A percentile compares a stretch with the other conserved stretches of the same genome.
These are phyloP conservation scores for Apotomis turbidana DNA, from an alignment of 2,888 invertebrate genomes.

Conservation along the genomic window DNA sequence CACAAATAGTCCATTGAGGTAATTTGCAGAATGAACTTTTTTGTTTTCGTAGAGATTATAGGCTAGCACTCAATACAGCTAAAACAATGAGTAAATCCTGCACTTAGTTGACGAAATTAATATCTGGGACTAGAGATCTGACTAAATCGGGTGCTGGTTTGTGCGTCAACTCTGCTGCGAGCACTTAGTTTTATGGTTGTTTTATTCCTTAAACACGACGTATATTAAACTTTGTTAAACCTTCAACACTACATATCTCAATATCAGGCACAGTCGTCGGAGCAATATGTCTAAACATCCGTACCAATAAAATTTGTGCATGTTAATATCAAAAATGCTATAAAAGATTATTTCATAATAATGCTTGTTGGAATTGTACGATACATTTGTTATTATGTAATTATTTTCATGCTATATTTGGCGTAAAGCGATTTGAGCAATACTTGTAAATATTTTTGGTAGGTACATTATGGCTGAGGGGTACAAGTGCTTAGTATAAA, in stretches of 20 bases:
- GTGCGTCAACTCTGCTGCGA: constrained; percentile 53
- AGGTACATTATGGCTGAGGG: constrained; percentile 37
- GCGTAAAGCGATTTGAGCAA: constrained; percentile 36
- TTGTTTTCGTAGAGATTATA: constrained; percentile 48
- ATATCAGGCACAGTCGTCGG: constrained; percentile 45
- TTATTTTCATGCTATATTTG: constrained; percentile 22
- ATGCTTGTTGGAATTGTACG: constrained; percentile 11
- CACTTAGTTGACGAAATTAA: constrained; percentile 64
- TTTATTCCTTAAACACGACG: constrained; percentile 45
- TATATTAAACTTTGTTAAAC: constrained; percentile 47
- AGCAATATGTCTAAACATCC: constrained; percentile 48
- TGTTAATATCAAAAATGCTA: constrained; percentile 22
- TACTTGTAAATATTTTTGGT: constrained; percentile 37
- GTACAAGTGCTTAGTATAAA: constrained; percentile 37
- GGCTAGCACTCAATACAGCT: constrained; percentile 57
- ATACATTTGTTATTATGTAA: constrained; percentile 3
- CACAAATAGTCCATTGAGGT: constrained; percentile 82
- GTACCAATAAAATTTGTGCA: constrained; percentile 30
- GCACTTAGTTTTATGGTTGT: constrained; percentile 23
- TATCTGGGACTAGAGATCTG: constrained; percentile 79
- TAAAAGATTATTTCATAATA: constrained; percentile 2
- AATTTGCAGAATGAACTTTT: constrained; percentile 73
- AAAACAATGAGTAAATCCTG: constrained; percentile 66
- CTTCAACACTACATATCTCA: constrained; percentile 45
- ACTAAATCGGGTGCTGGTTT: constrained; percentile 72